These are phyloP conservation scores for Apodemia hepburni DNA, from an alignment of 2,888 invertebrate genomes.

Conservation along the genomic window DNA sequence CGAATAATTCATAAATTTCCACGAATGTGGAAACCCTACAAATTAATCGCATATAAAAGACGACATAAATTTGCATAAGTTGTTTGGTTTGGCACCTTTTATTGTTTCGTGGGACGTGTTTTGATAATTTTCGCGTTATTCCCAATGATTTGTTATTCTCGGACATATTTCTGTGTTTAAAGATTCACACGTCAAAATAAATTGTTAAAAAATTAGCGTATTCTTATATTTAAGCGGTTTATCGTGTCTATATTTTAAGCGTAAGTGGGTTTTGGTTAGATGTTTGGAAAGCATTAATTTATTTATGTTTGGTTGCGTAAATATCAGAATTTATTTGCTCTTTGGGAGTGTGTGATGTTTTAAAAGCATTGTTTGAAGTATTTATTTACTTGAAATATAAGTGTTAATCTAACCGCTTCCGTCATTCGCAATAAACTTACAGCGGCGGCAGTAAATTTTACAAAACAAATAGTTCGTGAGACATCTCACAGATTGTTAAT, in stretches of 20 bases:
- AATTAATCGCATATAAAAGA: conserved; percentile 15
- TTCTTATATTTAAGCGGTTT: conserved; percentile 13
- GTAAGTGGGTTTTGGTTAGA: conserved; percentile 3
- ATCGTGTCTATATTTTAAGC: conserved; percentile 6
- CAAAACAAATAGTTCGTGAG: neutral
- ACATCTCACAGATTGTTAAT: no score
- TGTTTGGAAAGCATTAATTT: conserved; percentile 9
- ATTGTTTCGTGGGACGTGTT: conserved; percentile 14
- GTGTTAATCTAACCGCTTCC: conserved; percentile 1
- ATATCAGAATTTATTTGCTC: conserved; percentile 6
- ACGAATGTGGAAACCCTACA: neutral
- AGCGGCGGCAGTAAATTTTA: neutral
- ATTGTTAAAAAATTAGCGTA: conserved; percentile 15
- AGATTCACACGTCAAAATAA: conserved; percentile 11
- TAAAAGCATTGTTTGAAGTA: neutral
- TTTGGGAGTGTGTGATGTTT: conserved; percentile 2
- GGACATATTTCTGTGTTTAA: conserved; percentile 6
- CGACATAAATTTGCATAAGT: conserved; percentile 15
- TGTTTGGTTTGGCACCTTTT: conserved; percentile 15
- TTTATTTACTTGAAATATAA: conserved; percentile 3
- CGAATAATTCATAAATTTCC: neutral
- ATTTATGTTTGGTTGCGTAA: conserved; percentile 4
- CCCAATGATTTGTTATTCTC: conserved; percentile 9
- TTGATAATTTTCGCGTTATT: conserved; percentile 15
- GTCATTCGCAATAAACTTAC: neutral